A percentile compares a stretch with the other conserved stretches of the same genome.
Conservation (phyloP, 1,140 invertebrate genomes). For the Paracyclopina nana region DNA sequence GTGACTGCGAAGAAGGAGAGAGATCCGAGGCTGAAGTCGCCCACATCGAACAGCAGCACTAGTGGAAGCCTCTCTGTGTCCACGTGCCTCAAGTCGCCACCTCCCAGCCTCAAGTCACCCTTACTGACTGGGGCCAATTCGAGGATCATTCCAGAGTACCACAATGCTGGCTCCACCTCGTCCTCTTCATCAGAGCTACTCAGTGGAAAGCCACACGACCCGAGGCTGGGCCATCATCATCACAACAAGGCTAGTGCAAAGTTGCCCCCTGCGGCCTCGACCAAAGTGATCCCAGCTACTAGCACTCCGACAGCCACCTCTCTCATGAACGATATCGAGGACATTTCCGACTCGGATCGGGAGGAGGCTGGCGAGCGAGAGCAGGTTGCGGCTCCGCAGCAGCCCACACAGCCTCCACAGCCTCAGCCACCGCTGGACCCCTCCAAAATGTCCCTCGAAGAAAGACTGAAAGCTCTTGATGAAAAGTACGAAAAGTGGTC, state of each 20-base stretch:
- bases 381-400: not conserved
- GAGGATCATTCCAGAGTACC: not conserved
- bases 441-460: slow-evolving; percentile 39
- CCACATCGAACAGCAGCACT: not conserved
- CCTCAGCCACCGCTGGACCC: too few species aligned
- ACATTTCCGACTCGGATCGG: not conserved
- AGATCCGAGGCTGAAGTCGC: slow-evolving; percentile 14
- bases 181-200: not conserved
- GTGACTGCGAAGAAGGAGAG: not conserved
- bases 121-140: too few species aligned
- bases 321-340: not conserved
- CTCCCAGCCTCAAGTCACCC: not conserved
- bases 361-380: not conserved
- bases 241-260: too few species aligned
- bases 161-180: not conserved
- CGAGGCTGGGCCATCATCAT: too few species aligned
- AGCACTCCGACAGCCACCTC: not conserved
- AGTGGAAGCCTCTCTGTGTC: too few species aligned
- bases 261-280: too few species aligned
- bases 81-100: slow-evolving; percentile 9
- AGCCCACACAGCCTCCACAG: too few species aligned
- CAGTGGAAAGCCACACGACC: not conserved
- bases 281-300: not conserved
- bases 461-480: slow-evolving; percentile 65
- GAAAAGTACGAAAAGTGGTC: slow-evolving; percentile 82